Base-by-base conservation (phyloP, 2,888 invertebrate genomes). In the Endomychus coccineus region DNA sequence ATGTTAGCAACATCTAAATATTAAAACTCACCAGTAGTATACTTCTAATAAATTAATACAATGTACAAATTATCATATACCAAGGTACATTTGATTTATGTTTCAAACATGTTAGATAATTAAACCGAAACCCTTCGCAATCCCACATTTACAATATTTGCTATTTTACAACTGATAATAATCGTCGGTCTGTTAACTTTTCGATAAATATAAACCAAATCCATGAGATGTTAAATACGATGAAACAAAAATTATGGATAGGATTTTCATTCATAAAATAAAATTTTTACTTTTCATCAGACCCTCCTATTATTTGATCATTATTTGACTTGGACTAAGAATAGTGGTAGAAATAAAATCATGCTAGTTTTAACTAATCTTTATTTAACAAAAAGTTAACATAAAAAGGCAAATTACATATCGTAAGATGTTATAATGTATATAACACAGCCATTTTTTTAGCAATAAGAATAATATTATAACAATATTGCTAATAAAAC, bases 381-480 rank as follows among this genome's bases (percentile, higher is more conserved):
- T 50, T 50, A 52, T 54, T 54, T 52, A 54, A 54, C 55, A 57
- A 56, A 55, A 58, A 58, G 56, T 56, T 54, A 55, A 58, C 56
- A 55, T 42, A 44, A 46, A 46, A 46, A 45, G 46, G 50, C 48
- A 46, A 48, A 47, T 51, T 46, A 46, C 46, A 44, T 40, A 38
- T 44, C 41, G 43, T 41, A 37, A 40, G 22, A 22, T 36, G 56
- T 56, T 41, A 41, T 32, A 15, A 32, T 24, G 56, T 56, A 59
- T 51, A 40, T 55, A 61, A 57, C 57, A 56, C 58, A 56, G 53
- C 55, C 58, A 58, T 54, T 54, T 45, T 44, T 47, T 43, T 40
- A 48, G 40, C 39, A 44, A n/a, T n/a, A n/a, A n/a, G n/a, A n/a
- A n/a, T n/a, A n/a, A n/a, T n/a, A n/a, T n/a, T 45, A 40, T 46